Evolutionary conservation across 2,888 invertebrate genomes (phyloP).

Genomic region (Nomada fabriciana): DNA sequence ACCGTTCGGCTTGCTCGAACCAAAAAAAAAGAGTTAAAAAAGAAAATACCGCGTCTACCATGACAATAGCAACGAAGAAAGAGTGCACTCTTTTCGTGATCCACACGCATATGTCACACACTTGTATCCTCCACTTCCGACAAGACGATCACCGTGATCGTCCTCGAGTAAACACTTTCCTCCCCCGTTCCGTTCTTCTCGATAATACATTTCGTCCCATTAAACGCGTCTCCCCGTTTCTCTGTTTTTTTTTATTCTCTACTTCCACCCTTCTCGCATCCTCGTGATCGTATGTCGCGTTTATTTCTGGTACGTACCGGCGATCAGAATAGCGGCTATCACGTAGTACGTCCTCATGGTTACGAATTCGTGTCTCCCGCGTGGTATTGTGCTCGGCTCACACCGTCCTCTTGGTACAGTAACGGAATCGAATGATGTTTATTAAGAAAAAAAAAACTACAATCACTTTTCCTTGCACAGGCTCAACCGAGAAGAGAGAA

Average conservation of each 20-base stretch:
- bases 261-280: slow-evolving; percentile 31
- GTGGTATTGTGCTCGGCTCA: slow-evolving; percentile 44
- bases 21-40: neutral
- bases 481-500: slow-evolving; percentile 75
- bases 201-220: slow-evolving; percentile 1
- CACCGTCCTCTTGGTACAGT: slow-evolving; percentile 5
- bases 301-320: slow-evolving; percentile 80
- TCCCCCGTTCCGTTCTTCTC: slow-evolving; percentile 25
- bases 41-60: neutral
- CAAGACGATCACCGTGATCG: slow-evolving; percentile 13
- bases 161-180: slow-evolving; percentile 59
- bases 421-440: slow-evolving; percentile 21
- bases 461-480: slow-evolving; percentile 69
- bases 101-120: slow-evolving; percentile 70
- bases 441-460: slow-evolving; percentile 56
- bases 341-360: slow-evolving; percentile 83
- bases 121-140: slow-evolving; percentile 62
- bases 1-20: neutral
- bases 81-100: slow-evolving; percentile 57
- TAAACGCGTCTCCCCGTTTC: slow-evolving; percentile 12
- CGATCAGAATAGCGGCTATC: slow-evolving; percentile 82
- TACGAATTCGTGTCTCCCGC: slow-evolving; percentile 57
- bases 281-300: slow-evolving; percentile 31
- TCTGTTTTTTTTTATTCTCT: neutral
- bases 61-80: slow-evolving; percentile 33